Percentiles rank a stretch among this genome's conserved stretches.
Evolutionary conservation across 2,113 vertebrate species (phyloP).

Genomic region (Promerops cafer): DNA sequence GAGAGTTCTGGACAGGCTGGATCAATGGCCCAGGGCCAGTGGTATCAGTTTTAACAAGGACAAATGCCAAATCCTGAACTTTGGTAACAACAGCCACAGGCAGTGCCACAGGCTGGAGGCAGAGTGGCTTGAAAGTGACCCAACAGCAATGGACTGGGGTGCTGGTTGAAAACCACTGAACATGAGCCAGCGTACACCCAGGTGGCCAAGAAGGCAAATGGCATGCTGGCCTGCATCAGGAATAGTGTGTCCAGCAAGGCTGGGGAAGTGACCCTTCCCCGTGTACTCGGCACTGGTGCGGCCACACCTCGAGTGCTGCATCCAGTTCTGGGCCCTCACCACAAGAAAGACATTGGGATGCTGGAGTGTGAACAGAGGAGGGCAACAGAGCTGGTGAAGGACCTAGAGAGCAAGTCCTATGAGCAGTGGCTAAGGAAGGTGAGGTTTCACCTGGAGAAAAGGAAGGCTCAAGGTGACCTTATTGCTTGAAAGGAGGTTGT

Average conservation of each 20-base stretch:
- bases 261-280: too few species aligned
- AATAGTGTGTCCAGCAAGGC: background rate
- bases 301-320: rapidly evolving
- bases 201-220: background rate
- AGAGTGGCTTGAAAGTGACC: background rate
- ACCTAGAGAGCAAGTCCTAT: background rate
- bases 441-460: background rate
- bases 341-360: too few species aligned
- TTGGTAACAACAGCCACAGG: rapidly evolving
- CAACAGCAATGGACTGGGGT: background rate
- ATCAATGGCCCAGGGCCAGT: background rate
- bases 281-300: rapidly evolving
- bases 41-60: background rate
- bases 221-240: background rate
- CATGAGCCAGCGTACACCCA: rapidly evolving
- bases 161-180: background rate
- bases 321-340: background rate
- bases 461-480: rapidly evolving
- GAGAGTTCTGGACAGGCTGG: background rate
- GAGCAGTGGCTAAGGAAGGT: background rate
- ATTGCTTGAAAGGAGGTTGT: rapidly evolving
- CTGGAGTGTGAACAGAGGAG: background rate
- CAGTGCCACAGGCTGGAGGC: background rate
- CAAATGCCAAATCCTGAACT: background rate
- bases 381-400: background rate